Evolutionary conservation across 2,888 invertebrate species (phyloP), one percentile per base, ranked within the genome.

Genomic region (Belgica antarctica): DNA sequence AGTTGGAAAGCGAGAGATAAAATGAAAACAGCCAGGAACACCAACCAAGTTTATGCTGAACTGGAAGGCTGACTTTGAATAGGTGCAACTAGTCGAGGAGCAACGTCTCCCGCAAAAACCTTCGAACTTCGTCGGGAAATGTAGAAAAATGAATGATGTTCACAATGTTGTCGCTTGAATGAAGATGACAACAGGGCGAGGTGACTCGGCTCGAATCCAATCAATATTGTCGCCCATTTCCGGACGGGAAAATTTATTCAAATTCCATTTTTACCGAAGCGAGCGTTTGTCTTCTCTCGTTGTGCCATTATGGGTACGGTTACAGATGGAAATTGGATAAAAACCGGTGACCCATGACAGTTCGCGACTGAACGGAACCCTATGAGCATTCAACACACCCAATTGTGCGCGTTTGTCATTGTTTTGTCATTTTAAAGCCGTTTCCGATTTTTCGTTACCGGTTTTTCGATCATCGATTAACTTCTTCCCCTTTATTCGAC

Each of bases 211-310:
- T 5, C 31, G 57, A 31, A 31, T 34, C 31, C n/a, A 65, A 47
- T 47, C 46, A 68, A 68, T 68, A 68, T 57, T 68, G 68, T 68
- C 68, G 17, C 52, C 68, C 31, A 47, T 68, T 68, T 68, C 68
- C 68, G 22, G 17, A 68, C 8, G 22, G 19, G n/a, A 31, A 28
- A 57, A 68, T 46, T 22, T 15, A 68, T 68, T 68, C 27, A 59
- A 25, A 27, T 59, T 59, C 22, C 52, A 10, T 52, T 3, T 59
- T 59, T 59, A 2, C 59, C 25, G 24, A n/a, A n/a, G 19, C 22
- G 8, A 52, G 24, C 19, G 7, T 52, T 24, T 12, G 12, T 52
- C 24, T 7, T 15, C 22, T 52, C 24, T 59, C n/a, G 8, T 25
- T 27, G 25, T 59, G 25, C 25, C 36, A n/a, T 28, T 25, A 47